These are phyloP conservation scores for Musca domestica DNA, from an alignment of 1,140 invertebrate genomes.

Conservation along the genomic window DNA sequence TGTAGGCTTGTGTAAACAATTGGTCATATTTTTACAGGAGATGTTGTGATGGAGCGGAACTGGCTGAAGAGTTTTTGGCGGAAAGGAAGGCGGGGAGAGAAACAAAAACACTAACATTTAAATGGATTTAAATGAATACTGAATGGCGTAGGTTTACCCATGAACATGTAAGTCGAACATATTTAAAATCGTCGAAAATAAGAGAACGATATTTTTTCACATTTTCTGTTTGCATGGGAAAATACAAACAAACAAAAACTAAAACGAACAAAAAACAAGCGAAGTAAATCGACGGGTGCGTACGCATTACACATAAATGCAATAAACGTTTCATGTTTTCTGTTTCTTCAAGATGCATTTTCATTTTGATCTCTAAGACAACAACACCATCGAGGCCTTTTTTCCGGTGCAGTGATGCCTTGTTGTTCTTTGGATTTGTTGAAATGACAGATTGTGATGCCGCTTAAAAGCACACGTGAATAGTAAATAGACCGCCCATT, in stretches of 20 bases:
- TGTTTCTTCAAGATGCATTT: neutral
- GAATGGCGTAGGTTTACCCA: conserved; percentile 1
- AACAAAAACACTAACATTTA: neutral
- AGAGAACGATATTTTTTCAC: too few species aligned
- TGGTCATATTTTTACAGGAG: neutral
- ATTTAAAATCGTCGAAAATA: too few species aligned
- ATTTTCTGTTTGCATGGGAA: neutral
- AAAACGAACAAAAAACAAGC: neutral
- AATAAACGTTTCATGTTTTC: conserved; percentile 1
- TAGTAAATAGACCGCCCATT: conserved; percentile 12
- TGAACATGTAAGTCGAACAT: too few species aligned
- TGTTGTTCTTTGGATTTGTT: neutral
- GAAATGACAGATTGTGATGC: conserved; percentile 15
- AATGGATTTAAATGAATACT: conserved; percentile 15
- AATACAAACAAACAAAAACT: neutral
- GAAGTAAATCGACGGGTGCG: conserved; percentile 3
- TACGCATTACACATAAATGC: neutral
- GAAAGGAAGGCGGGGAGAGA: neutral
- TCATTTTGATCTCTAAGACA: neutral
- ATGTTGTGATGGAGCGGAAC: neutral
- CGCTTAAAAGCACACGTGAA: conserved; percentile 2
- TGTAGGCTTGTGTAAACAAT: neutral
- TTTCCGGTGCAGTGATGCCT: neutral
- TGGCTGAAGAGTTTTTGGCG: neutral
- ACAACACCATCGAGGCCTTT: neutral